Conservation (phyloP, 1,140 invertebrate genomes). For the Gryon sp. region DNA sequence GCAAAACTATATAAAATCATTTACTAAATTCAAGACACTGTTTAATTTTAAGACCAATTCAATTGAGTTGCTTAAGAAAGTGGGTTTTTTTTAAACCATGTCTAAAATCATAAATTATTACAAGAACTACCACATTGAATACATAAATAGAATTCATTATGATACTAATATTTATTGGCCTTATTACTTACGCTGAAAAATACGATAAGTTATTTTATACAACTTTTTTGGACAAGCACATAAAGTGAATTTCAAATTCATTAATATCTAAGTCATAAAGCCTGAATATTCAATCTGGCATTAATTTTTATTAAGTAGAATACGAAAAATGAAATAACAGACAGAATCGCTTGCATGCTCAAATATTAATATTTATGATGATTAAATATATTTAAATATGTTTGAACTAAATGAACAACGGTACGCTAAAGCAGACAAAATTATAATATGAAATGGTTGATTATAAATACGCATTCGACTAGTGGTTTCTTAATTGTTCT, state of each 20-base stretch:
- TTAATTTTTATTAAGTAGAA: constrained; percentile 22
- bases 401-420: constrained; percentile 27
- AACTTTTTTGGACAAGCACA: no score
- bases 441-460: constrained; percentile 53
- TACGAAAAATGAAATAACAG: constrained; percentile 23
- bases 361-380: constrained; percentile 53
- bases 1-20: no score
- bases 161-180: no score
- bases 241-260: neutral
- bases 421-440: constrained; percentile 5
- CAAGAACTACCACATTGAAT: no score
- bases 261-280: neutral
- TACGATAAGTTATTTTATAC: no score
- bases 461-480: constrained; percentile 42
- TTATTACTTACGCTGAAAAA: no score
- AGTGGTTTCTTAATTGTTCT: constrained; percentile 47
- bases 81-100: no score
- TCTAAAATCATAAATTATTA: no score
- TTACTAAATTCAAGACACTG: no score
- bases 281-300: constrained; percentile 4
- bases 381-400: constrained; percentile 44
- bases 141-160: no score
- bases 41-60: no score
- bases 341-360: constrained; percentile 3
- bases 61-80: no score